Percentiles rank a stretch among this genome's conserved stretches.
phyloP scores from a whole-genome alignment of 2,113 vertebrate species.

The Melanotaenia duboulayi region DNA sequence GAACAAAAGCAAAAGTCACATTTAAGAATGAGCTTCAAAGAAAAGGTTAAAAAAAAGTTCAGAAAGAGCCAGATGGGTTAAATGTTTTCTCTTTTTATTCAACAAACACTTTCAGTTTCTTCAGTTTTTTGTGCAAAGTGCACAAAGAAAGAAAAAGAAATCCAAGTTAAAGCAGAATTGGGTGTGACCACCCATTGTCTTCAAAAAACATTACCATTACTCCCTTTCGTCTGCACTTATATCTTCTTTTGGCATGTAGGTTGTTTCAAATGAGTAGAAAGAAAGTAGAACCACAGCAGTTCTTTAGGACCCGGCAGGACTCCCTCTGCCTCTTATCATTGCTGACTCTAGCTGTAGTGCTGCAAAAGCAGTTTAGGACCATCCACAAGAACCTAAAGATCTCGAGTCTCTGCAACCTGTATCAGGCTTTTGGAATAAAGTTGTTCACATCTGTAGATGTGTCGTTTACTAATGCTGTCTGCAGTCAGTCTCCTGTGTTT shows the following conservation, averaged over 20 bases:
- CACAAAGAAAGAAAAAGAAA: too few species aligned
- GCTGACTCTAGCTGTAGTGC: not conserved
- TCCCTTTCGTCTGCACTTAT: too few species aligned
- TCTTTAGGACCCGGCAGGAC: not conserved
- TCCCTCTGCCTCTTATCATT: not conserved
- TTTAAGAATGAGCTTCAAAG: conserved; percentile 2
- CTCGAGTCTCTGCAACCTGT: not conserved
- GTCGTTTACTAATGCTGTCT: not conserved
- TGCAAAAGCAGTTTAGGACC: not conserved
- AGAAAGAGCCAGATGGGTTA: too few species aligned
- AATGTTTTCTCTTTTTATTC: too few species aligned
- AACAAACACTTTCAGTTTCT: too few species aligned
- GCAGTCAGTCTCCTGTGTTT: not conserved
- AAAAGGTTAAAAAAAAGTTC: not conserved
- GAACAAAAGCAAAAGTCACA: not conserved
- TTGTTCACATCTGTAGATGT: not conserved
- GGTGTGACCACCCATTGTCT: not conserved
- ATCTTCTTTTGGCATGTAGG: too few species aligned
- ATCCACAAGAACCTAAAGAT: not conserved
- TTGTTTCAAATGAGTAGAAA: too few species aligned
- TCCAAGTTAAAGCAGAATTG: not conserved
- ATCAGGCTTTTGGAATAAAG: not conserved
- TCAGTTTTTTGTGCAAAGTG: too few species aligned
- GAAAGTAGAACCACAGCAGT: not conserved
- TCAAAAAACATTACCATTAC: too few species aligned